Percentiles rank a stretch among this genome's conserved stretches.
phyloP scores from a whole-genome alignment of 1,140 invertebrate species.

The Anagrus nilaparvatae region DNA sequence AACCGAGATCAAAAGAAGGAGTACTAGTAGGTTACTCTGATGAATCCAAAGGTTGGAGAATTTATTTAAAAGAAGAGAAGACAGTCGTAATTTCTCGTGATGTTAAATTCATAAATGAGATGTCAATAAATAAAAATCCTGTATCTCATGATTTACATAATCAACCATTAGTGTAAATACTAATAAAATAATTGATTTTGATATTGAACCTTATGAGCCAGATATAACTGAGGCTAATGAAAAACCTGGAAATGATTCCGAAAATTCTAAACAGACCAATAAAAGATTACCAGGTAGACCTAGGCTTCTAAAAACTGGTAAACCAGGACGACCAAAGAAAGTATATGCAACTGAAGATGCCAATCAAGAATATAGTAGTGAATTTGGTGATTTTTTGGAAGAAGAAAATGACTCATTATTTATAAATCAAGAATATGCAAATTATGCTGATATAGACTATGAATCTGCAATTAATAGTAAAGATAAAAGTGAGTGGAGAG shows the following conservation, averaged over 20 bases:
- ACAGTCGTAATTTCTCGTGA: slow-evolving; percentile 22
- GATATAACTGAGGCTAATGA: too few relatives aligned
- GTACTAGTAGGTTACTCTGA: slow-evolving; percentile 26
- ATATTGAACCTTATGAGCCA: too few relatives aligned
- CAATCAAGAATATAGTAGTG: too few relatives aligned
- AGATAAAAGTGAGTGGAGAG: neutral
- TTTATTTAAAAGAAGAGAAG: slow-evolving; percentile 17
- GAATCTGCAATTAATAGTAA: slow-evolving; percentile 1
- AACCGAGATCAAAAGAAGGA: slow-evolving; percentile 18
- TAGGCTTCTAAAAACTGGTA: slow-evolving; percentile 9
- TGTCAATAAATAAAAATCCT: too few relatives aligned
- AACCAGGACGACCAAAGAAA: slow-evolving; percentile 15
- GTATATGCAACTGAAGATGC: too few relatives aligned
- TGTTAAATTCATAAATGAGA: slow-evolving; percentile 21
- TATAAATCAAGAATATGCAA: too few relatives aligned
- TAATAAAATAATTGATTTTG: too few relatives aligned
- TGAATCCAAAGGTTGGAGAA: slow-evolving; percentile 21
- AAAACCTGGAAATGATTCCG: neutral
- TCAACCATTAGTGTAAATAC: too few relatives aligned
- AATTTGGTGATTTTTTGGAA: too few relatives aligned
- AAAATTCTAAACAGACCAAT: slow-evolving; percentile 1
- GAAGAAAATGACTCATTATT: too few relatives aligned
- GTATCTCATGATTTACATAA: too few relatives aligned
- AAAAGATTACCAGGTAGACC: slow-evolving; percentile 9
- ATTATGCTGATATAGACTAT: too few relatives aligned